phyloP scores from a whole-genome alignment of 23 tunicate species.

The Trididemnum nubilum region DNA sequence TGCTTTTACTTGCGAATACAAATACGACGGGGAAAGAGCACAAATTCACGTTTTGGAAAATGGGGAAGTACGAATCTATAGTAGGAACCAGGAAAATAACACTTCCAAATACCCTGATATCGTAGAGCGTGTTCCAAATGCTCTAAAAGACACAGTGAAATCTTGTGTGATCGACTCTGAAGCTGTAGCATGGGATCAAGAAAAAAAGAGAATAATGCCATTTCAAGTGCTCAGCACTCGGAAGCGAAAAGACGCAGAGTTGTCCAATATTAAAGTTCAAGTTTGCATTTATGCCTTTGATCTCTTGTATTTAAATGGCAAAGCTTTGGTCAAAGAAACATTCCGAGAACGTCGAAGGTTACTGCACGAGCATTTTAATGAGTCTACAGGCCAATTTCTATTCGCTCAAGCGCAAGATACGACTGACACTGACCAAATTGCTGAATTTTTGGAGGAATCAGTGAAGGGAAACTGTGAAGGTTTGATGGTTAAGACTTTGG shows the following conservation, averaged over 20 bases:
- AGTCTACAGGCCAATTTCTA: constrained; percentile 71
- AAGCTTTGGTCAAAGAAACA: constrained; percentile 81
- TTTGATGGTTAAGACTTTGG: constrained; percentile 95
- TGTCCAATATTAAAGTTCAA: constrained; percentile 91
- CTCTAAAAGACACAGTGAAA: constrained; percentile 64
- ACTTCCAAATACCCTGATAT: constrained; percentile 98
- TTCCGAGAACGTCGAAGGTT: constrained; percentile 73
- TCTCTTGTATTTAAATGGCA: constrained; percentile 88
- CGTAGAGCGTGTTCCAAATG: constrained; percentile 59
- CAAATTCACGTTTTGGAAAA: constrained; percentile 87
- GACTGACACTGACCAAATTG: constrained; percentile 77
- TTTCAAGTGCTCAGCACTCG: constrained; percentile 94
- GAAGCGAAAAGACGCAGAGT: constrained; percentile 94
- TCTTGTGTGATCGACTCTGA: constrained; percentile 98
- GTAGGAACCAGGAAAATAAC: constrained; percentile 95
- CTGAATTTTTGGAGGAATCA: constrained; percentile 82
- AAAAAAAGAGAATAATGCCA: constrained; percentile 83
- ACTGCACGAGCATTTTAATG: constrained; percentile 60
- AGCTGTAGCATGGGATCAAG: constrained; percentile 97
- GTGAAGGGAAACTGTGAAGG: constrained; percentile 95
- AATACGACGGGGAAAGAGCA: constrained; percentile 98
- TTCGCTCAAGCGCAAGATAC: constrained; percentile 90
- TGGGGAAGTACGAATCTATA: constrained; percentile 80
- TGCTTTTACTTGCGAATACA: constrained; percentile 94
- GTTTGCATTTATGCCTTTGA: constrained; percentile 99